phyloP scores from a whole-genome alignment of 1,140 invertebrate genomes.

The Hyposmocoma kahamanoa region DNA sequence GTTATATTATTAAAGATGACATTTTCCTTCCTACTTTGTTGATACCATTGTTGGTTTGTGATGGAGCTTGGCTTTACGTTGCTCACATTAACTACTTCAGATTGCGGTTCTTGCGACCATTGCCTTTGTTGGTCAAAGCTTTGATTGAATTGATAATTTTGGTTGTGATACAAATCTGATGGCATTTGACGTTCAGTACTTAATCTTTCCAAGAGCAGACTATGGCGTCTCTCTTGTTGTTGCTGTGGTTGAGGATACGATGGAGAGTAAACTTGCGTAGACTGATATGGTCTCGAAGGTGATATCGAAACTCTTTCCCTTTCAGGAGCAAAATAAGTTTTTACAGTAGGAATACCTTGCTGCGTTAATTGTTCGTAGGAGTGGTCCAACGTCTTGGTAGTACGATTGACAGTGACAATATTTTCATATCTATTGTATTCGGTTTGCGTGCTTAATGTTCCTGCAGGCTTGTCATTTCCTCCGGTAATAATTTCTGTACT shows the following conservation, averaged over 20 bases:
- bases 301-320: conserved; percentile 39
- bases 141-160: conserved; percentile 33
- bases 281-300: conserved; percentile 38
- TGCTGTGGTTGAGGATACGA: conserved; percentile 40
- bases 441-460: conserved; percentile 50
- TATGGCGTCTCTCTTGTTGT: conserved; percentile 55
- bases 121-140: conserved; percentile 41
- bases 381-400: conserved; percentile 56
- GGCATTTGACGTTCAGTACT: conserved; percentile 58
- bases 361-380: conserved; percentile 48
- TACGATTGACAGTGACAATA: conserved; percentile 56
- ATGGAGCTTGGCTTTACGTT: conserved; percentile 64
- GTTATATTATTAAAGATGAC: conserved; percentile 36
- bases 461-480: conserved; percentile 34
- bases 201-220: conserved; percentile 53
- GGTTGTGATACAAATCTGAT: conserved; percentile 47
- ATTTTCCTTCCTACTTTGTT: conserved; percentile 43
- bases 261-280: conserved; percentile 28
- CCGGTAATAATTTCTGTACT: conserved; percentile 62
- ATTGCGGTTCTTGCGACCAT: conserved; percentile 50
- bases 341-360: conserved; percentile 42
- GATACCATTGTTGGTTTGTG: conserved; percentile 63
- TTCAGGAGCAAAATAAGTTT: conserved; percentile 48
- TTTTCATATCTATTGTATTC: conserved; percentile 62
- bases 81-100: conserved; percentile 54